phyloP scores from a whole-genome alignment of 2,888 invertebrate genomes.

The Trissonchulus latispiculum region DNA sequence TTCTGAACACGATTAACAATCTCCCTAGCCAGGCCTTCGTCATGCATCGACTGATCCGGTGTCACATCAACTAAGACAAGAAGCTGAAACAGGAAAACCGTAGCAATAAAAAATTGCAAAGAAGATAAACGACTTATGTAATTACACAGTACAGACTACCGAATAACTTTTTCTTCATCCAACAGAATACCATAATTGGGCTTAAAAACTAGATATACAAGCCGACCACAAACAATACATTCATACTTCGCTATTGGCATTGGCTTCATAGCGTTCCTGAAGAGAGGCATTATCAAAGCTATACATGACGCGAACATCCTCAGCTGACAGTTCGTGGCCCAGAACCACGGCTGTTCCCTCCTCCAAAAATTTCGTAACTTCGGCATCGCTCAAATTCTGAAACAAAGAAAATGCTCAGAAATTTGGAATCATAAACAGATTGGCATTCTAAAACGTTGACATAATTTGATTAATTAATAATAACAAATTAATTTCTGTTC shows the following conservation, averaged over 20 bases:
- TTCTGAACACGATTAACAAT: conserved; percentile 92
- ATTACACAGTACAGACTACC: too few relatives aligned
- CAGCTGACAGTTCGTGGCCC: conserved; percentile 58
- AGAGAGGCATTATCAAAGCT: conserved; percentile 54
- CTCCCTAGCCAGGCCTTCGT: conserved; percentile 90
- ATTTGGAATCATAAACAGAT: conserved; percentile 10
- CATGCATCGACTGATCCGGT: conserved; percentile 75
- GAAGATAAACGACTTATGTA: too few relatives aligned
- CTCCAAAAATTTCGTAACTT: conserved; percentile 64
- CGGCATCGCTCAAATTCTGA: conserved; percentile 58
- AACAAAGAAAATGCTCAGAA: conserved; percentile 16
- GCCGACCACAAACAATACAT: too few relatives aligned
- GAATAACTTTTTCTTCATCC: too few relatives aligned
- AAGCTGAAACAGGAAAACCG: conserved; percentile 47
- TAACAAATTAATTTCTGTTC: background rate
- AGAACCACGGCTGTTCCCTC: conserved; percentile 62
- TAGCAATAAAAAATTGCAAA: conserved; percentile 12
- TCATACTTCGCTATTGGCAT: conserved; percentile 70
- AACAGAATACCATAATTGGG: too few relatives aligned
- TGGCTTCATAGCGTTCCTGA: conserved; percentile 61
- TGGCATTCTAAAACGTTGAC: background rate
- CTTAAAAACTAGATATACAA: too few relatives aligned
- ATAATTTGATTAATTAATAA: background rate
- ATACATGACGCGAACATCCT: conserved; percentile 57
- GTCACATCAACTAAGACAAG: conserved; percentile 77